Conservation (phyloP, 2,113 vertebrate genomes). For the Cochlearius cochlearius region DNA sequence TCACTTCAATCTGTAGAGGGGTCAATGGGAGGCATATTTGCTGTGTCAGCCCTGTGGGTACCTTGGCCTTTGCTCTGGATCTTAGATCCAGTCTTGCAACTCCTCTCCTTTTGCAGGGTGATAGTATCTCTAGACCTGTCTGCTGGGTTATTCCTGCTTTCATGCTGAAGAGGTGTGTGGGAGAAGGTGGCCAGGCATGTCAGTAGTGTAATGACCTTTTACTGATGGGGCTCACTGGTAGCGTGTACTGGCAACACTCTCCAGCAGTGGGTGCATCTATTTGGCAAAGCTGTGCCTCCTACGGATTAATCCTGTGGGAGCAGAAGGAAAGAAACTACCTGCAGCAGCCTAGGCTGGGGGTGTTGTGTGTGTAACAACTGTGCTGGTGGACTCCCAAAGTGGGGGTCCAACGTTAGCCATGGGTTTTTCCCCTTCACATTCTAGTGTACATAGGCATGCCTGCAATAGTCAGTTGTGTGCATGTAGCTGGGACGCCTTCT, state of each 20-base stretch:
- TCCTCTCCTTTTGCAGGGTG: not conserved
- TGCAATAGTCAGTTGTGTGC: not conserved
- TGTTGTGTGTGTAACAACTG: not conserved
- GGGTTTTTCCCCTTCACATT: not conserved
- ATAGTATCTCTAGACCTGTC: conserved; percentile 11
- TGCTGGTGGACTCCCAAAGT: not conserved
- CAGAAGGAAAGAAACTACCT: not conserved
- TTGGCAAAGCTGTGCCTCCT: not conserved
- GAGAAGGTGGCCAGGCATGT: not conserved
- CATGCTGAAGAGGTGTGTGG: not conserved
- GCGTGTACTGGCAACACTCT: not conserved
- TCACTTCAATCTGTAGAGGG: not conserved
- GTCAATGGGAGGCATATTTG: not conserved
- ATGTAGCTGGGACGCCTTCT: not conserved
- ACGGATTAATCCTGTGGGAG: not conserved
- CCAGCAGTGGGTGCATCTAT: not conserved
- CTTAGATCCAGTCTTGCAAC: not conserved
- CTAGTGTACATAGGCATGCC: not conserved
- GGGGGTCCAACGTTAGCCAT: rapidly evolving
- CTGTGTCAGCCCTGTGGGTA: not conserved
- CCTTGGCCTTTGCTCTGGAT: conserved; percentile 19
- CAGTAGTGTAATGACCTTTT: not conserved
- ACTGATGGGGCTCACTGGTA: not conserved
- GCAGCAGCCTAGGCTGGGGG: not conserved
- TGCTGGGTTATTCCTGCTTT: conserved; percentile 29